These are phyloP conservation scores for Suncus etruscus DNA, from an alignment of 2,113 vertebrate species.

Conservation along the genomic window DNA sequence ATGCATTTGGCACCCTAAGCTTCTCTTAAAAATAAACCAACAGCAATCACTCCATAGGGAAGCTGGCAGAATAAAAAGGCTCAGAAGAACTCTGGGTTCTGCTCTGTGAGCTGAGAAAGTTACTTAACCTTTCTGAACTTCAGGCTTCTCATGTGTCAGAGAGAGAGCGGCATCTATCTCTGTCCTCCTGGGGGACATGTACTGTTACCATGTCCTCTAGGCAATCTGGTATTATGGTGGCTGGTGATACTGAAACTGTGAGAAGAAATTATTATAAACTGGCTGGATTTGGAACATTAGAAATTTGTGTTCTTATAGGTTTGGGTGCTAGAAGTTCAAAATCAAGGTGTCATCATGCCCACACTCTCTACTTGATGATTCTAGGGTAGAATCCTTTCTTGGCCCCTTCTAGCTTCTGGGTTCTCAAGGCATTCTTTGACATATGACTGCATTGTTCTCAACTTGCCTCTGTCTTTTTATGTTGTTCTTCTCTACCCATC, in stretches of 20 bases:
- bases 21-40: conserved; percentile 33
- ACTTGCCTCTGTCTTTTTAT: not conserved
- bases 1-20: not conserved
- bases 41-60: not conserved
- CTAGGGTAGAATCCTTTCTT: not conserved
- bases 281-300: not conserved
- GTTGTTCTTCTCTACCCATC: not conserved
- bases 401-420: not conserved
- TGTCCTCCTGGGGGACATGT: not conserved
- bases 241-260: not conserved
- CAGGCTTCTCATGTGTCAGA: not conserved
- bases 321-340: not conserved
- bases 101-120: not conserved
- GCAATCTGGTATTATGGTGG: not conserved
- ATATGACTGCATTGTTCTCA: not conserved
- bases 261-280: not conserved
- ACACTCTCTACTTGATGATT: not conserved
- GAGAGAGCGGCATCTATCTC: not conserved
- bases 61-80: not conserved
- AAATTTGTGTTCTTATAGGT: not conserved
- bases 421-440: not conserved
- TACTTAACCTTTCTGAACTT: not conserved
- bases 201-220: not conserved
- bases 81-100: not conserved
- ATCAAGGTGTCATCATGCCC: not conserved